These are phyloP conservation scores for Lycaon pictus DNA, from an alignment of 2,113 vertebrate species.

Conservation along the genomic window DNA sequence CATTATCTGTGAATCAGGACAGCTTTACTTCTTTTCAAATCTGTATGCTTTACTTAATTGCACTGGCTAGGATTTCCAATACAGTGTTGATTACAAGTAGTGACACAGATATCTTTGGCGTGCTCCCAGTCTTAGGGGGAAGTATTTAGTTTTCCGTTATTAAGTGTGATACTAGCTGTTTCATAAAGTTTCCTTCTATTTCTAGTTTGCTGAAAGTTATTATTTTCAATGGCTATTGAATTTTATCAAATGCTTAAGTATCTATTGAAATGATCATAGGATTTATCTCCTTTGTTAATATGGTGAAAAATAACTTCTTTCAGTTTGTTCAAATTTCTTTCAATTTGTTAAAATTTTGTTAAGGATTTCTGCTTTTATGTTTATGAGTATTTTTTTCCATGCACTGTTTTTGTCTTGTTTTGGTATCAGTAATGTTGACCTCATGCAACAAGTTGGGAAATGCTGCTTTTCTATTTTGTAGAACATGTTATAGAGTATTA, in stretches of 20 bases:
- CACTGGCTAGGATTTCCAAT: not conserved
- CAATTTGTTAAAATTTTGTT: not conserved
- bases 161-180: not conserved
- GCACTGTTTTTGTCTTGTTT: constrained; percentile 35
- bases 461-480: not conserved
- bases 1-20: not conserved
- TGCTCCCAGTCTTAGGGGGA: not conserved
- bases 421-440: not conserved
- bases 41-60: not conserved
- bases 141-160: not conserved
- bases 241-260: not conserved
- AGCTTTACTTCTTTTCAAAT: not conserved
- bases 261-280: not conserved
- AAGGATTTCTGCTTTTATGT: constrained; percentile 18
- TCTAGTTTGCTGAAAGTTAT: not conserved
- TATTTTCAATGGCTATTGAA: not conserved
- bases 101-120: not conserved
- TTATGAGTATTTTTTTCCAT: not conserved
- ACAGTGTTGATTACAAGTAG: not conserved
- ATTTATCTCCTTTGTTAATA: not conserved
- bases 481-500: not conserved
- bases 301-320: not conserved
- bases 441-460: not conserved
- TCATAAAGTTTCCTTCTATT: constrained; percentile 23
- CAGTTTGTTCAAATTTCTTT: not conserved